Percentiles rank a stretch among this genome's conserved stretches.
phyloP scores from a whole-genome alignment of 2,113 vertebrate genomes.

The Ploceus nigricollis region DNA sequence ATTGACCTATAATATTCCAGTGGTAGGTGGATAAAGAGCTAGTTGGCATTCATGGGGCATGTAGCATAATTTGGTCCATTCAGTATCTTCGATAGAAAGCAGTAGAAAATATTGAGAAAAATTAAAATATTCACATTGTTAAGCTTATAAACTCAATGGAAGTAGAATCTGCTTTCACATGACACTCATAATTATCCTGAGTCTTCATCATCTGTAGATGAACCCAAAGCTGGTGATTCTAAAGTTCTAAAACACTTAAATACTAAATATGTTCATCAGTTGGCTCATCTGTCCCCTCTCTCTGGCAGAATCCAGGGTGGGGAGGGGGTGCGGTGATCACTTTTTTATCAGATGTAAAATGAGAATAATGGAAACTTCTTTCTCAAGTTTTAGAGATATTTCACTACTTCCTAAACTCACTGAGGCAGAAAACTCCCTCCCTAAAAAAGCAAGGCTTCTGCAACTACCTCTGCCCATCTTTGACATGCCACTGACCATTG shows the following conservation, averaged over 20 bases:
- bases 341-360: neutral
- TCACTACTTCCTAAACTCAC: neutral
- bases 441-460: neutral
- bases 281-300: neutral
- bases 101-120: neutral
- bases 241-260: neutral
- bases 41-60: neutral
- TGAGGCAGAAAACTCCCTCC: neutral
- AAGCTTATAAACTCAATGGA: neutral
- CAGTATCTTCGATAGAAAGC: neutral
- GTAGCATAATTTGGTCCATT: neutral
- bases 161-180: neutral
- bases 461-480: accelerated
- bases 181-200: neutral
- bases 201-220: neutral
- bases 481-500: neutral
- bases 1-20: neutral
- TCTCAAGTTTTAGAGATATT: neutral
- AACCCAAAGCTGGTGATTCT: neutral
- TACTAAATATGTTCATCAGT: neutral
- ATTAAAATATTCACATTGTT: neutral
- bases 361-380: neutral
- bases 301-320: neutral
- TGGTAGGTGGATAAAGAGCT: neutral
- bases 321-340: accelerated